phyloP scores from a whole-genome alignment of 1,140 invertebrate species.

The Pomacea maculata region DNA sequence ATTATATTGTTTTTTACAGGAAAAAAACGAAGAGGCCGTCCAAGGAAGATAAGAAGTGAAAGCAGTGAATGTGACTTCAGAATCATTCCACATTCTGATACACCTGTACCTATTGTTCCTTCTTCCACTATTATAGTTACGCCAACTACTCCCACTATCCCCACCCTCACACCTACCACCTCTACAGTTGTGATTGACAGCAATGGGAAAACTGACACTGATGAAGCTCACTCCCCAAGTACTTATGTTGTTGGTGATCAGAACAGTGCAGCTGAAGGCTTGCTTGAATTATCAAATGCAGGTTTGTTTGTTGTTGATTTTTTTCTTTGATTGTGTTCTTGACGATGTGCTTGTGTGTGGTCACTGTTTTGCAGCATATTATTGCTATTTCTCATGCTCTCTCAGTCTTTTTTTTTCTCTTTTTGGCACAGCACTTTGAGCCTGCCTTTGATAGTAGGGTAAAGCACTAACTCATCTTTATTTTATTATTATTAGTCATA shows the following conservation, averaged over 20 bases:
- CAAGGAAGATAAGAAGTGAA: constrained; percentile 37
- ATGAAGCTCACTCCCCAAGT: constrained; percentile 19
- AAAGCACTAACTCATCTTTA: no score
- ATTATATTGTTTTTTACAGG: constrained; percentile 27
- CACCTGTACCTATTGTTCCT: not conserved
- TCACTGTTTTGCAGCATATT: not conserved
- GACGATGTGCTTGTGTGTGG: not conserved
- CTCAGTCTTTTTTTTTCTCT: no score
- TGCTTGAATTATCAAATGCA: constrained; percentile 56
- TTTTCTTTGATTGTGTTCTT: not conserved
- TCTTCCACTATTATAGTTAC: no score
- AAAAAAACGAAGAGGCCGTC: constrained; percentile 56
- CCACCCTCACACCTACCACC: no score
- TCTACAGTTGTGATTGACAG: no score
- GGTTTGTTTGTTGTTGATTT: constrained; percentile 33
- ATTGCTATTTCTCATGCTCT: no score
- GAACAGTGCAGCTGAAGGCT: constrained; percentile 53
- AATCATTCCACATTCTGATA: not conserved
- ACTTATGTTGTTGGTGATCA: constrained; percentile 28
- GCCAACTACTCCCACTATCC: no score
- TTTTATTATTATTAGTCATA: no score
- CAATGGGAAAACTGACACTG: constrained; percentile 5
- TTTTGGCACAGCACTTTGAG: no score
- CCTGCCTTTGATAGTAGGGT: no score
- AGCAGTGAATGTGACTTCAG: not conserved